A percentile compares a stretch with the other conserved stretches of the same genome.
phyloP scores from a whole-genome alignment of 1,140 invertebrate species.

The Ctenoplectra terminalis region DNA sequence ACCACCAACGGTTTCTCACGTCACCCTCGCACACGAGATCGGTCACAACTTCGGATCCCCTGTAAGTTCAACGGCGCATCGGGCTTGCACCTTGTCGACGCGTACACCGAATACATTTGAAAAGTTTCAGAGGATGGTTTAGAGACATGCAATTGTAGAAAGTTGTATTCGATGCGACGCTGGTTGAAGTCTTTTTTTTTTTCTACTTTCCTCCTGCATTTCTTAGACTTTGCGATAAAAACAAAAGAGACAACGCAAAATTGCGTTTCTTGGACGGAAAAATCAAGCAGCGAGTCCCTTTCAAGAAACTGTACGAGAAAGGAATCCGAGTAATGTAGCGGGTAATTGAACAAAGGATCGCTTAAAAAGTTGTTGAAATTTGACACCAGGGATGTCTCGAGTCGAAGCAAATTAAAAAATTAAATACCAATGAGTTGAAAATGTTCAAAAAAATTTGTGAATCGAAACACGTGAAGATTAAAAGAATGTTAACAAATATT shows the following conservation, averaged over 20 bases:
- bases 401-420: background rate
- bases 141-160: background rate
- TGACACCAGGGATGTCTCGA: background rate
- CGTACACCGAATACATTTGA: background rate
- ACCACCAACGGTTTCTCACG: slow-evolving; percentile 98
- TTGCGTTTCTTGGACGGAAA: background rate
- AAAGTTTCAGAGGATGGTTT: background rate
- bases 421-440: too few species aligned
- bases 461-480: too few species aligned
- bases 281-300: too few species aligned
- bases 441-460: too few species aligned
- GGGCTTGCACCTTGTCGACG: slow-evolving; percentile 10
- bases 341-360: background rate
- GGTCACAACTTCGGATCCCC: slow-evolving; percentile 99
- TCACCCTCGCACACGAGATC: slow-evolving; percentile 99
- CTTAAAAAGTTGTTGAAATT: background rate
- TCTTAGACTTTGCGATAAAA: too few species aligned
- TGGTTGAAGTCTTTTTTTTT: background rate
- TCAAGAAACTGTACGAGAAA: background rate
- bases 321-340: background rate
- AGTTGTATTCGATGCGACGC: background rate
- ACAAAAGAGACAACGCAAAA: too few species aligned
- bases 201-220: background rate
- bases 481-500: too few species aligned
- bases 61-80: slow-evolving; percentile 83